phyloP scores from a whole-genome alignment of 37 sponge, comb jelly and placozoan genomes.

The Spongilla lacustris region DNA sequence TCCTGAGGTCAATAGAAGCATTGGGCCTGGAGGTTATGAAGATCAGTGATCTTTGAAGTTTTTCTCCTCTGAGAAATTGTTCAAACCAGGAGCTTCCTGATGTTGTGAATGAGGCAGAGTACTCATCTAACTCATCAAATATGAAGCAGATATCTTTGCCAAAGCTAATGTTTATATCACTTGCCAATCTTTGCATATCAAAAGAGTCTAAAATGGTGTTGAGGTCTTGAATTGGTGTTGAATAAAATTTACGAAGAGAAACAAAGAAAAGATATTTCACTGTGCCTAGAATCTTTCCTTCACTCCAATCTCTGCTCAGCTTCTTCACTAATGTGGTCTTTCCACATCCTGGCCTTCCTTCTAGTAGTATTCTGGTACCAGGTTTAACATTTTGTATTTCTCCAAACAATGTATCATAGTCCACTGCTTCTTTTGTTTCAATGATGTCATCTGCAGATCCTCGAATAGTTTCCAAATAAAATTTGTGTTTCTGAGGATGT shows the following conservation, averaged over 20 bases:
- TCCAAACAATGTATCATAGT: no score
- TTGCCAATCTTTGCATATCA: neutral
- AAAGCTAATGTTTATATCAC: neutral
- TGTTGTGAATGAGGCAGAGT: neutral
- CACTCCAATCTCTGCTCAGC: slow-evolving; percentile 18
- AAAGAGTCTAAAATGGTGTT: neutral
- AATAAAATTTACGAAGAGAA: neutral
- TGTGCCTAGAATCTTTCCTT: neutral
- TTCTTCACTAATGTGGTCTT: slow-evolving; percentile 37
- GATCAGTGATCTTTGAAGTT: neutral
- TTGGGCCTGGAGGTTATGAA: slow-evolving; percentile 29
- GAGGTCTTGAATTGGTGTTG: neutral
- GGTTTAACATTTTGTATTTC: no score
- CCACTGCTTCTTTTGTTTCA: no score
- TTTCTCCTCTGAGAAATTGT: neutral
- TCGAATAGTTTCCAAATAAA: no score
- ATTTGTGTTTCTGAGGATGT: no score
- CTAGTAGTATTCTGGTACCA: slow-evolving; percentile 9
- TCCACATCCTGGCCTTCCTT: slow-evolving; percentile 33
- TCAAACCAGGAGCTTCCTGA: neutral
- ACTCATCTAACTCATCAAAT: slow-evolving; percentile 41
- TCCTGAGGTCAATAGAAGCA: neutral
- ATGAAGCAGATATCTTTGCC: slow-evolving; percentile 11
- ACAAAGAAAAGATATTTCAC: neutral
- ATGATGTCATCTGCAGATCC: no score